These are phyloP conservation scores for Morpho deidamia DNA, from an alignment of 2,888 invertebrate species.

Conservation along the genomic window DNA sequence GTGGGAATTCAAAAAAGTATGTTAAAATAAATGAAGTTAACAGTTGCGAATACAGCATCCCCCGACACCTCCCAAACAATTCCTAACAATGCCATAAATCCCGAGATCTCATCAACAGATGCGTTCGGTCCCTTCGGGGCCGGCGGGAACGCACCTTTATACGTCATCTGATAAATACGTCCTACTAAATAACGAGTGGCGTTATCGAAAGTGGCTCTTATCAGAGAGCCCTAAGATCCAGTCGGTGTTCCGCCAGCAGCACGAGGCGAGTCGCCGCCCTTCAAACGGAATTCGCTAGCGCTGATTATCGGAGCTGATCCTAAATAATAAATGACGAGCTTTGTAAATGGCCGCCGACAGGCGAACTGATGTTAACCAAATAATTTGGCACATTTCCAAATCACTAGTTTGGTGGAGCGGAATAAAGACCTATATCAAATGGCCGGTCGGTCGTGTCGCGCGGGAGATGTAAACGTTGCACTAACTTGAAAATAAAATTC, in stretches of 20 bases:
- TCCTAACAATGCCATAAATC: slow-evolving; percentile 29
- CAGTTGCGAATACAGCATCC: background rate
- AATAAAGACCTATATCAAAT: background rate
- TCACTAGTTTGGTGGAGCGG: background rate
- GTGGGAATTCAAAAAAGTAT: too few species aligned
- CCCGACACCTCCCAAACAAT: slow-evolving; percentile 13
- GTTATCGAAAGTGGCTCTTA: background rate
- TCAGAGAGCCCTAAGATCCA: background rate
- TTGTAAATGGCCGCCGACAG: slow-evolving; percentile 15
- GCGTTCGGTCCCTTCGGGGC: slow-evolving; percentile 37
- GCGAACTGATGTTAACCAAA: slow-evolving; percentile 5
- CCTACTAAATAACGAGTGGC: background rate
- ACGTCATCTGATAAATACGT: slow-evolving; percentile 25
- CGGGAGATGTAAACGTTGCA: too few species aligned
- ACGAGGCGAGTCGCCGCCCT: slow-evolving; percentile 31
- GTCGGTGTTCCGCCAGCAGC: background rate
- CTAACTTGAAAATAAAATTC: too few species aligned
- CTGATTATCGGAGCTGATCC: slow-evolving; percentile 55
- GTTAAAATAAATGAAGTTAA: background rate
- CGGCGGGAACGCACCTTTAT: slow-evolving; percentile 28
- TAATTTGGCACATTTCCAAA: background rate
- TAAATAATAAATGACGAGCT: slow-evolving; percentile 54
- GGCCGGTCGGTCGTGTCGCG: background rate
- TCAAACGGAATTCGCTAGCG: slow-evolving; percentile 45
- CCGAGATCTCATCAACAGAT: slow-evolving; percentile 44